Conservation (phyloP, 2,113 vertebrate species). For the Cynopterus brachyotis region DNA sequence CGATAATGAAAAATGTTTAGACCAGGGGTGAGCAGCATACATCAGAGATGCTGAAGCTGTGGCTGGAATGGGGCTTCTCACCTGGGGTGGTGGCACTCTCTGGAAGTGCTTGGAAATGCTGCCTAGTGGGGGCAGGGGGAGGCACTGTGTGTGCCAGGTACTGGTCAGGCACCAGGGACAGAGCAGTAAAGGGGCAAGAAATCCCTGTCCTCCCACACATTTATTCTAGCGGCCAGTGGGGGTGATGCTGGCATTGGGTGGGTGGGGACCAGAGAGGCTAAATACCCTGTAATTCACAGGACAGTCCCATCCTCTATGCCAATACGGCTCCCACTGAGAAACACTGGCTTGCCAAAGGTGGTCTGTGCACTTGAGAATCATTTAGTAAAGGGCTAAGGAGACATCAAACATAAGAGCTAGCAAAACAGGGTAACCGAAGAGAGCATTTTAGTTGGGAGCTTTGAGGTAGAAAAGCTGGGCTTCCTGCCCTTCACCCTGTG, state of each 20-base stretch:
- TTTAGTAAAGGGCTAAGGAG: neutral
- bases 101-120: neutral
- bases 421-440: neutral
- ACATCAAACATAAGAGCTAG: neutral
- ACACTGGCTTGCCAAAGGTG: neutral
- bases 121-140: neutral
- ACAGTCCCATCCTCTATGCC: too few relatives aligned
- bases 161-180: neutral
- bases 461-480: neutral
- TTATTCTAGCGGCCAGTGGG: neutral
- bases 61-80: neutral
- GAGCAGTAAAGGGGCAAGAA: neutral
- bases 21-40: too few relatives aligned
- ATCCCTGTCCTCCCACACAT: neutral
- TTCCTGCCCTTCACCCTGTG: neutral
- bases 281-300: neutral
- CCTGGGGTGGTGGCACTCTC: accelerated
- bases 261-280: neutral
- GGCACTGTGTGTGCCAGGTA: accelerated
- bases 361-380: neutral
- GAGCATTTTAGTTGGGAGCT: neutral
- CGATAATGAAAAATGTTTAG: neutral
- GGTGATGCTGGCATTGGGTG: neutral
- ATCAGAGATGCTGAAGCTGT: neutral
- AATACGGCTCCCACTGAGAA: neutral